These are phyloP conservation scores for Thyatira batis DNA, from an alignment of 2,888 invertebrate genomes.

Conservation along the genomic window DNA sequence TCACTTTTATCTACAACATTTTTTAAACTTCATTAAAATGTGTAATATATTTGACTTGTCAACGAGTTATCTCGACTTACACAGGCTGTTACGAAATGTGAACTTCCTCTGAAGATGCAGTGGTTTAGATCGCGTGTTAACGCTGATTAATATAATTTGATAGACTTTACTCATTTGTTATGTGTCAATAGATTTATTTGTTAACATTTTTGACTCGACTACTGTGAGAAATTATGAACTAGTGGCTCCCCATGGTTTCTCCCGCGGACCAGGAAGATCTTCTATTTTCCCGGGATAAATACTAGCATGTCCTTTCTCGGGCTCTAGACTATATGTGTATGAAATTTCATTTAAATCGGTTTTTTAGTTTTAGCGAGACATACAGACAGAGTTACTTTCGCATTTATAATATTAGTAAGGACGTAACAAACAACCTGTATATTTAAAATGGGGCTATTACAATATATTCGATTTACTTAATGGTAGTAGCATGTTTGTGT, in stretches of 20 bases:
- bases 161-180: background rate
- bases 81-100: background rate
- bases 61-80: background rate
- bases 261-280: background rate
- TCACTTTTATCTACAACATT: background rate
- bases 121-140: background rate
- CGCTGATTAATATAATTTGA: background rate
- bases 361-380: too few species aligned
- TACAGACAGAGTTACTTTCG: too few species aligned
- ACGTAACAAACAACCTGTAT: background rate
- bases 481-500: slow-evolving; percentile 26
- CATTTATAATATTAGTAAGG: background rate
- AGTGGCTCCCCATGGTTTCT: too few species aligned
- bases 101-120: background rate
- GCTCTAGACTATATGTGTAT: too few species aligned
- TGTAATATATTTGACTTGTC: background rate
- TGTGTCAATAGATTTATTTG: background rate
- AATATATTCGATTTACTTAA: slow-evolving; percentile 29
- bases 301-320: too few species aligned
- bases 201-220: too few species aligned
- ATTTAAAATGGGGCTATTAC: slow-evolving; percentile 32
- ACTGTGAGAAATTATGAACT: too few species aligned
- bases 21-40: background rate
- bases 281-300: too few species aligned
- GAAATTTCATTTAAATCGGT: too few species aligned